Percentiles rank a stretch among this genome's conserved stretches.
Conservation (phyloP, 2,888 invertebrate genomes). For the Sturmia bella region DNA sequence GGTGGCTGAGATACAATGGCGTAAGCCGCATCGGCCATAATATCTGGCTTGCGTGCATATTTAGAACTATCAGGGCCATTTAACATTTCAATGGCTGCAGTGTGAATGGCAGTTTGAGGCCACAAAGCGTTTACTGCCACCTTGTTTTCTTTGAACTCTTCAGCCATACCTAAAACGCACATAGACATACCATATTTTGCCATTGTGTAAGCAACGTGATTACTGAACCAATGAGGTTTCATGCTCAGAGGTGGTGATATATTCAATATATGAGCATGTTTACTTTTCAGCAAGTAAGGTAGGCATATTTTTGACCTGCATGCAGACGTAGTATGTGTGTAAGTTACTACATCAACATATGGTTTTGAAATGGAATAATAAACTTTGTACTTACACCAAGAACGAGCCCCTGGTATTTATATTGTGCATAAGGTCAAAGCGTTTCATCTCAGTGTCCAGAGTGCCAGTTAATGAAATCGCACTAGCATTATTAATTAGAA, state of each 20-base stretch:
- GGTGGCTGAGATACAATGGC: conserved; percentile 85
- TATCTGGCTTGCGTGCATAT: conserved; percentile 79
- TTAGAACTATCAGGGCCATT: conserved; percentile 82
- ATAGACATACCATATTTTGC: conserved; percentile 99
- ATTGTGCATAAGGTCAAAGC: conserved; percentile 97
- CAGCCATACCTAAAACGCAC: conserved; percentile 99
- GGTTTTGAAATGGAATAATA: not conserved
- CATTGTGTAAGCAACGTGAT: conserved; percentile 97
- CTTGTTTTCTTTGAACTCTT: conserved; percentile 91
- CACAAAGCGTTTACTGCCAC: conserved; percentile 98
- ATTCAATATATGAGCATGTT: conserved; percentile 96
- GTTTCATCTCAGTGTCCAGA: conserved; percentile 94
- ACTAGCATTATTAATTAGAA: conserved; percentile 97
- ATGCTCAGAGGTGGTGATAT: conserved; percentile 96
- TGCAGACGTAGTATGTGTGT: no score
- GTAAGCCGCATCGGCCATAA: conserved; percentile 81
- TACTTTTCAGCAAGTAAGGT: conserved; percentile 91
- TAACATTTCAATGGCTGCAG: conserved; percentile 95
- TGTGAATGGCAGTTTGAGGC: conserved; percentile 96
- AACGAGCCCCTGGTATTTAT: conserved; percentile 98
- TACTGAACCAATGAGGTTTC: conserved; percentile 92
- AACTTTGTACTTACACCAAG: conserved; percentile 87
- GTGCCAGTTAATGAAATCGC: conserved; percentile 94
- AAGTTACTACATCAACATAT: not conserved
- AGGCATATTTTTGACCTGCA: conserved; percentile 93